Conservation (phyloP, 2,888 invertebrate genomes). For the Agelastica alni region DNA sequence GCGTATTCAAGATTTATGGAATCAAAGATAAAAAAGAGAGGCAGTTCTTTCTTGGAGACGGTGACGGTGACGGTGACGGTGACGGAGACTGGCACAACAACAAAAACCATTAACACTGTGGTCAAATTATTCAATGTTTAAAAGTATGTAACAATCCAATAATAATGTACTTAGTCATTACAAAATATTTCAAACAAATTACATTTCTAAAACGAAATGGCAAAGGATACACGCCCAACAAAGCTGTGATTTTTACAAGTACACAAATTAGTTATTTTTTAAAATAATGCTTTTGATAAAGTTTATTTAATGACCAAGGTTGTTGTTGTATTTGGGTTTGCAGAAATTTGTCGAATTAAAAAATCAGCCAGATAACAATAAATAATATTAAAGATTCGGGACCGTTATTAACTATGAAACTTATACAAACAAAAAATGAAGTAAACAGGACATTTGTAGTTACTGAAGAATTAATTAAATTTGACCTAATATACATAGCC, state of each 20-base stretch:
- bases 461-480: too few relatives aligned
- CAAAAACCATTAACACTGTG: too few relatives aligned
- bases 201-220: conserved; percentile 22
- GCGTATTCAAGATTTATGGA: too few relatives aligned
- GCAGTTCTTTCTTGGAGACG: too few relatives aligned
- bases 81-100: too few relatives aligned
- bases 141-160: conserved; percentile 17
- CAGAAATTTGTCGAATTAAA: conserved; percentile 34
- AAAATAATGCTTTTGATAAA: conserved; percentile 20
- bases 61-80: too few relatives aligned
- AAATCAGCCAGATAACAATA: conserved; percentile 33
- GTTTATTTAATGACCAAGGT: too few relatives aligned
- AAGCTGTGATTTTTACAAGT: conserved; percentile 23
- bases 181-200: conserved; percentile 10
- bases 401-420: conserved; percentile 5
- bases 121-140: conserved; percentile 7
- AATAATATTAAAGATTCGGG: conserved; percentile 28
- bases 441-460: conserved; percentile 8
- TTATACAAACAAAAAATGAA: background rate
- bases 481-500: too few relatives aligned
- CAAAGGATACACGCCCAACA: conserved; percentile 22
- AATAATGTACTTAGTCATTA: conserved; percentile 1
- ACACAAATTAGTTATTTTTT: too few relatives aligned
- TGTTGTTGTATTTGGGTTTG: too few relatives aligned
- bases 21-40: too few relatives aligned